Evolutionary conservation across 2,113 vertebrate species (phyloP).

Genomic region (Rhinoptilus africanus): DNA sequence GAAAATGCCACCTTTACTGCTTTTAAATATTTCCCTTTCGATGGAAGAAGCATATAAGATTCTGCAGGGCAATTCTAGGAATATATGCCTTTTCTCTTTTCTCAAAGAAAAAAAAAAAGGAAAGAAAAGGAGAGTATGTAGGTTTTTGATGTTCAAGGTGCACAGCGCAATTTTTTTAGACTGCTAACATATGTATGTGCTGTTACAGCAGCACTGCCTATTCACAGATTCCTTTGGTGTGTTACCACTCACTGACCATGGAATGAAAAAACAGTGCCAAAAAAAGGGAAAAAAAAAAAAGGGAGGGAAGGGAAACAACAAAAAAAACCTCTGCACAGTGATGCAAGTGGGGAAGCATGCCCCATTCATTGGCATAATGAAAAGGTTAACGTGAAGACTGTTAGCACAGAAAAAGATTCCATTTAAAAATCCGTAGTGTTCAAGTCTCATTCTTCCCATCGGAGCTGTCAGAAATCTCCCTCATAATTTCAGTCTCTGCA

Average conservation of each 20-base stretch:
- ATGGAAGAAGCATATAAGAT: not conserved
- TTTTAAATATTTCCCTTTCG: not conserved
- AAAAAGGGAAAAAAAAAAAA: not conserved
- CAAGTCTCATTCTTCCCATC: not conserved
- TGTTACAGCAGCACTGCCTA: not conserved
- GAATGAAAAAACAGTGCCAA: not conserved
- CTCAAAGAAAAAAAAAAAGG: not conserved
- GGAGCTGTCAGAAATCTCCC: not conserved
- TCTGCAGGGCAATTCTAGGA: not conserved
- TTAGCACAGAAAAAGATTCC: not conserved
- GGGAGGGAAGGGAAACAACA: not conserved
- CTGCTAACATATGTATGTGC: not conserved
- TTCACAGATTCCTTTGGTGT: not conserved
- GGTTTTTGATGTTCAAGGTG: not conserved
- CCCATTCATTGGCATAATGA: not conserved
- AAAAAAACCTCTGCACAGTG: not conserved
- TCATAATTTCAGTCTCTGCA: not conserved
- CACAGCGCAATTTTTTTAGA: not conserved
- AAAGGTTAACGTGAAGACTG: not conserved
- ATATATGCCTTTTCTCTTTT: not conserved
- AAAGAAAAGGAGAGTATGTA: fast-evolving
- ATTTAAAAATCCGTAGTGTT: not conserved
- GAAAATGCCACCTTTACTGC: not conserved
- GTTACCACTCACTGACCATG: not conserved
- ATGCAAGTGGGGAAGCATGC: not conserved